Percentiles rank a stretch among this genome's conserved stretches.
These are phyloP conservation scores for Drosophila mauritiana DNA, from an alignment of 1,140 invertebrate genomes.

Conservation along the genomic window DNA sequence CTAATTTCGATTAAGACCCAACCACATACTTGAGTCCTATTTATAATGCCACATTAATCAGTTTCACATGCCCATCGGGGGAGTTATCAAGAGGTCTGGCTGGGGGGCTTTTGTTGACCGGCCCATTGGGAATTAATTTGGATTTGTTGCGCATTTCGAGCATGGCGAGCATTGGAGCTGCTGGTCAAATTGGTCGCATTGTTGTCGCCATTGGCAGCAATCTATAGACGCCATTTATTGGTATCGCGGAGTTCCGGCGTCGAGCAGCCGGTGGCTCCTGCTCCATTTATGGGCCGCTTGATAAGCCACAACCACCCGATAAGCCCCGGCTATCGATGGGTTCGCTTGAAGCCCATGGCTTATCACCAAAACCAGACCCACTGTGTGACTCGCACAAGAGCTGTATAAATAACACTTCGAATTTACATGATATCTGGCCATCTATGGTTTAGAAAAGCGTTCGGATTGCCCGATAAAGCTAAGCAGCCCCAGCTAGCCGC, in stretches of 20 bases:
- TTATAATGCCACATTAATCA: constrained; percentile 50
- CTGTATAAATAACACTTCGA: constrained; percentile 28
- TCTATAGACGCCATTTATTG: constrained; percentile 76
- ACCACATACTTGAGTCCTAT: constrained; percentile 49
- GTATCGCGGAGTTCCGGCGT: constrained; percentile 24
- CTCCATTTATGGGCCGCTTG: constrained; percentile 63
- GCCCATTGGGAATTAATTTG: constrained; percentile 78
- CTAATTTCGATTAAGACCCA: constrained; percentile 44
- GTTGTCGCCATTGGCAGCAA: constrained; percentile 74
- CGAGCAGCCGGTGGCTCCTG: constrained; percentile 67
- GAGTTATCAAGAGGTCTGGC: constrained; percentile 22
- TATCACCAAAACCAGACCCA: constrained; percentile 7
- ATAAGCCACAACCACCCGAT: constrained; percentile 57
- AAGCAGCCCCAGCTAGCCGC: not conserved
- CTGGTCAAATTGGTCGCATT: constrained; percentile 72
- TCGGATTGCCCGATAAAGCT: constrained; percentile 45
- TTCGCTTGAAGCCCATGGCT: no score
- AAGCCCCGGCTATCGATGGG: constrained; percentile 11
- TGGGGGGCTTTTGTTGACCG: constrained; percentile 68
- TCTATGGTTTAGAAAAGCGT: constrained; percentile 17
- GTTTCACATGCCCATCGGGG: constrained; percentile 42
- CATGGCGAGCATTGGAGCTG: constrained; percentile 23
- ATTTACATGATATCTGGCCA: no score
- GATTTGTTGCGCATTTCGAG: constrained; percentile 54
- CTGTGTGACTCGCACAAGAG: constrained; percentile 35